Evolutionary conservation across 2,797 vertebrate genomes (phyloP), one percentile per base, ranked within the genome.

Genomic region (Hippopotamyrus pictus): DNA sequence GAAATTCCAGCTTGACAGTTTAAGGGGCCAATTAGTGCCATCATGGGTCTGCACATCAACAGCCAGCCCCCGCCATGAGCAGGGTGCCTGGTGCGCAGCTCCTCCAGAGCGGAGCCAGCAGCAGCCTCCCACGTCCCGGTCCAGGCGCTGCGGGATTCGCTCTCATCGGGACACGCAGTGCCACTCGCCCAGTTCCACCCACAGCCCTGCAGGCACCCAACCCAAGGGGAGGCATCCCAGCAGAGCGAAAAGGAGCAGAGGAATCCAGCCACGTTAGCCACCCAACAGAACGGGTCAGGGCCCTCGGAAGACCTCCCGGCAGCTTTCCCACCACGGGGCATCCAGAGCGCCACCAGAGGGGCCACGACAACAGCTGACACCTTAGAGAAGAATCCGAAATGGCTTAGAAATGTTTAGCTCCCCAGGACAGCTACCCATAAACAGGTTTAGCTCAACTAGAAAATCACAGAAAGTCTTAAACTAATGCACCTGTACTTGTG

Each of bases 161-260:
- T 6, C 17, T 44, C 73, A 9, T 44, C 17, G 6, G 17, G 33
- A 41, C 33, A 44, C 37, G 6, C 37, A 3, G 73, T 44, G 73
- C 37, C 33, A 9, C 73, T 41, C 73, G 73, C 37, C 41, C 14
- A 1, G 37, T 44, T 79, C 73, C 73, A 79, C 73, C 73, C 73
- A 79, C 73, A 79, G 73, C 73, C 73, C 73, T 79, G 37, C 73
- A 79, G 73, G 73, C 73, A 79, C 73, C 73, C 73, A 79, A 79
- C 73, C 73, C 73, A 79, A n/a, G 33, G 41, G 19, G 6, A 79
- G 73, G 37, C 14, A 79, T 79, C 73, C 37, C 33, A 44, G 73
- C 37, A 44, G 37, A 44, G 37, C 14, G 7, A 79, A 37, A 17
- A 44, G 73, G 73, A 79, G 73, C 33, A 79, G 33, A 79, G 73